A percentile compares a stretch with the other conserved stretches of the same genome.
phyloP scores from a whole-genome alignment of 1,140 invertebrate genomes.

The Caerostris extrusa region DNA sequence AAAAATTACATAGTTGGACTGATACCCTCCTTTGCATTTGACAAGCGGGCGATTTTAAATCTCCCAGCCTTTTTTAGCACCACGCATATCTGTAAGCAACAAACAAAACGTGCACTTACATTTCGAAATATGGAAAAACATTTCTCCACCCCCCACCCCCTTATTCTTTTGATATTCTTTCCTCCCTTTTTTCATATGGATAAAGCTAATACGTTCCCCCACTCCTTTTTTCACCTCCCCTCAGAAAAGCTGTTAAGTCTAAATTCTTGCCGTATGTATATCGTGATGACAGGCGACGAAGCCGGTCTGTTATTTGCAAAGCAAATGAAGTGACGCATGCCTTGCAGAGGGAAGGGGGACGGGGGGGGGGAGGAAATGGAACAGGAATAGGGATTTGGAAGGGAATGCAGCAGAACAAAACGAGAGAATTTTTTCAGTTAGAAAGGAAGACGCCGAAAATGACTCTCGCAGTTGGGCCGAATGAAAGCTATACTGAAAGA shows the following conservation, averaged over 20 bases:
- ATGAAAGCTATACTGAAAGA: background rate
- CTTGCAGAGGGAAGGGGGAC: background rate
- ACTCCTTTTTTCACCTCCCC: too few relatives aligned
- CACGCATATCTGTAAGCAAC: background rate
- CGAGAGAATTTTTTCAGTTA: background rate
- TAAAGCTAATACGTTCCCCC: background rate
- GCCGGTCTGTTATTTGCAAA: slow-evolving; percentile 57
- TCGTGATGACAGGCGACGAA: slow-evolving; percentile 43
- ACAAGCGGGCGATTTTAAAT: background rate
- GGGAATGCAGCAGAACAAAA: background rate
- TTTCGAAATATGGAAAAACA: background rate
- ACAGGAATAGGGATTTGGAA: slow-evolving; percentile 37
- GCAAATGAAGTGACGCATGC: slow-evolving; percentile 57
- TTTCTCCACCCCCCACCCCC: background rate
- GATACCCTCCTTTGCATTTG: background rate
- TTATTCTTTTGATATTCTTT: background rate
- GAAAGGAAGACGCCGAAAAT: background rate
- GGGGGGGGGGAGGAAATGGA: background rate
- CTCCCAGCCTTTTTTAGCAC: background rate
- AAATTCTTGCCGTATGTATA: background rate
- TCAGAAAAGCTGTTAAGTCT: background rate
- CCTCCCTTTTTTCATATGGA: background rate
- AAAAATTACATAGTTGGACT: background rate
- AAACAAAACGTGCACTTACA: background rate
- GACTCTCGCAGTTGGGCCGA: background rate